Evolutionary conservation across 2,888 invertebrate species (phyloP).

Genomic region (Halocaridina rubra): DNA sequence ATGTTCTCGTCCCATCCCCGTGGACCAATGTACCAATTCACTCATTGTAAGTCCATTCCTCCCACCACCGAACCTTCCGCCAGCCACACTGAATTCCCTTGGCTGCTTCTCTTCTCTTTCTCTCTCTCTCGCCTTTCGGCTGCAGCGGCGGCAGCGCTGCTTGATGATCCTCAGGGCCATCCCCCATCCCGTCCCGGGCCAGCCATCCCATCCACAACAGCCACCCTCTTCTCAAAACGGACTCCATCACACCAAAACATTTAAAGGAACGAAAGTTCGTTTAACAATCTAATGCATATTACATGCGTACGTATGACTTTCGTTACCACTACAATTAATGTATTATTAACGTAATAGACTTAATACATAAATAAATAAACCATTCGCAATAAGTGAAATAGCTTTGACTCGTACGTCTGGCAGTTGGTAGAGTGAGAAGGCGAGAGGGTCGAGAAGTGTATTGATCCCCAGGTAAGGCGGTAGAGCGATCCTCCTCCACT

Average conservation of each 20-base stretch:
- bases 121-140: too few species aligned
- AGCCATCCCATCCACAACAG: neutral
- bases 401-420: constrained; percentile 35
- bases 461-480: constrained; percentile 48
- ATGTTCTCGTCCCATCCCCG: constrained; percentile 52
- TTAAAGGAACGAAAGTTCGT: too few species aligned
- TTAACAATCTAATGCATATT: too few species aligned
- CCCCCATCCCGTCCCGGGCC: neutral
- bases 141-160: neutral
- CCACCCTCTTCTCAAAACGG: too few species aligned
- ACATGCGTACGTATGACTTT: too few species aligned
- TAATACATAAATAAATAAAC: too few species aligned
- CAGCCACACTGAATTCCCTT: constrained; percentile 40
- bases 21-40: constrained; percentile 19
- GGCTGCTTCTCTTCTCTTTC: too few species aligned
- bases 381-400: too few species aligned
- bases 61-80: constrained; percentile 33
- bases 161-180: neutral
- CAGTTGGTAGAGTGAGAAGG: constrained; percentile 2
- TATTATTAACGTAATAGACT: too few species aligned
- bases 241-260: too few species aligned
- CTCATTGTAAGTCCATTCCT: constrained; percentile 16
- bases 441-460: constrained; percentile 10
- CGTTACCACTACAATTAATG: too few species aligned
- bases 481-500: neutral